Percentiles rank a stretch among this genome's conserved stretches.
phyloP scores from a whole-genome alignment of 2,113 vertebrate species.

The Columbina picui region DNA sequence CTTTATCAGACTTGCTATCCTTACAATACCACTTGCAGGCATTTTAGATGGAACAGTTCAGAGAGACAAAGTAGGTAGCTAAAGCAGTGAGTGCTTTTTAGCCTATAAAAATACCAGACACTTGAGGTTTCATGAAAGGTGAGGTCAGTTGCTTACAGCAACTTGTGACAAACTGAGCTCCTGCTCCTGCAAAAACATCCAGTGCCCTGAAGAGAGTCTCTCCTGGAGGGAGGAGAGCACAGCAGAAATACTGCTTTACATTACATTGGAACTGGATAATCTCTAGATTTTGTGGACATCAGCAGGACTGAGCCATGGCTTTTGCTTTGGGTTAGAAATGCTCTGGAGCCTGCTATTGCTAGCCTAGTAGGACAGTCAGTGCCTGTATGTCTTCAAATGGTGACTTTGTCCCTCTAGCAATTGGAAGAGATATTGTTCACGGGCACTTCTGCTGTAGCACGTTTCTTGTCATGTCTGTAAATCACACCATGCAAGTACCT shows the following conservation, averaged over 20 bases:
- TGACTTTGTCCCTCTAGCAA: not conserved
- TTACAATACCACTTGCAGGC: not conserved
- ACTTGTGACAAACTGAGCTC: not conserved
- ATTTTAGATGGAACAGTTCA: not conserved
- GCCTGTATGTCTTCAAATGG: not conserved
- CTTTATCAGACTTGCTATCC: not conserved
- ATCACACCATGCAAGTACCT: not conserved
- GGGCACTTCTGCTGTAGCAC: not conserved
- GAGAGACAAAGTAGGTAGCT: not conserved
- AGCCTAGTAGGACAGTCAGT: not conserved
- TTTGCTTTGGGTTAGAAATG: not conserved
- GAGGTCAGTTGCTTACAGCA: not conserved
- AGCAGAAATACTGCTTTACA: not conserved
- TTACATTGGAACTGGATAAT: not conserved
- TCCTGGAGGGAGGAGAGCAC: not conserved
- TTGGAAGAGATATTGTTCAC: not conserved
- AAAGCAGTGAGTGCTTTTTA: not conserved
- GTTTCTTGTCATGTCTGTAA: not conserved
- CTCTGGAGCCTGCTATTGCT: not conserved
- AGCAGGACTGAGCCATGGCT: not conserved
- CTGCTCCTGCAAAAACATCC: not conserved
- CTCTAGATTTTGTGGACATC: not conserved
- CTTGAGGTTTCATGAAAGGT: not conserved
- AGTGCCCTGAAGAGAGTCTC: not conserved
- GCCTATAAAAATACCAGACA: not conserved